A percentile compares a stretch with the other conserved stretches of the same genome.
phyloP scores from a whole-genome alignment of 2,888 invertebrate species.

The Brenthis ino region DNA sequence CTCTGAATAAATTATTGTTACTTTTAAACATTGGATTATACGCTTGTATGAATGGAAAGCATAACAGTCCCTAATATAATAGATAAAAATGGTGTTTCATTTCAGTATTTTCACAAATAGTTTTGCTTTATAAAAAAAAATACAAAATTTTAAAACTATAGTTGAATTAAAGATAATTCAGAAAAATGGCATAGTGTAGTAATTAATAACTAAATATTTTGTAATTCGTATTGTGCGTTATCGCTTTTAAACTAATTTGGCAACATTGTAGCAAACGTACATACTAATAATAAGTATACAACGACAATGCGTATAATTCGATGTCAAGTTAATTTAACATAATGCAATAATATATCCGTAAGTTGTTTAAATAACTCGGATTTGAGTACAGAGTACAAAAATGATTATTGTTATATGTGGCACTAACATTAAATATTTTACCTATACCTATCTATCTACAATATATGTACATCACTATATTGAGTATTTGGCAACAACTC shows the following conservation, averaged over 20 bases:
- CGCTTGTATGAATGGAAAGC: slow-evolving; percentile 14
- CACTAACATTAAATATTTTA: slow-evolving; percentile 54
- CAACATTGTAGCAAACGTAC: slow-evolving; percentile 2
- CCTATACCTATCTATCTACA: slow-evolving; percentile 66
- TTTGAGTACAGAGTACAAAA: slow-evolving; percentile 61
- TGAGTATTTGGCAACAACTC: slow-evolving; percentile 61
- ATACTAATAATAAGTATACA: slow-evolving; percentile 1
- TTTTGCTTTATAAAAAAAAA: slow-evolving; percentile 1
- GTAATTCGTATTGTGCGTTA: slow-evolving; percentile 9
- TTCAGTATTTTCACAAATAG: neutral
- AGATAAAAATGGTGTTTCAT: neutral
- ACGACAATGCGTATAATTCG: slow-evolving; percentile 23
- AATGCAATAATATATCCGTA: slow-evolving; percentile 38
- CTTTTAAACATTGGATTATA: slow-evolving; percentile 24
- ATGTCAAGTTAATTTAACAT: slow-evolving; percentile 17
- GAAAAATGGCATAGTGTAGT: slow-evolving; percentile 9
- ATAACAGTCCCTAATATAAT: neutral
- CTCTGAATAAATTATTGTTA: slow-evolving; percentile 40
- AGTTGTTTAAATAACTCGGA: slow-evolving; percentile 39
- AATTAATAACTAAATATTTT: slow-evolving; percentile 7
- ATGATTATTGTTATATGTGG: slow-evolving; percentile 58
- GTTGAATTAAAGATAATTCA: slow-evolving; percentile 4
- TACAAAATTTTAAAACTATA: neutral
- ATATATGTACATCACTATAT: slow-evolving; percentile 64
- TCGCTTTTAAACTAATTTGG: slow-evolving; percentile 14